phyloP scores from a whole-genome alignment of 2,797 vertebrate genomes.

The Cottoperca gobio region DNA sequence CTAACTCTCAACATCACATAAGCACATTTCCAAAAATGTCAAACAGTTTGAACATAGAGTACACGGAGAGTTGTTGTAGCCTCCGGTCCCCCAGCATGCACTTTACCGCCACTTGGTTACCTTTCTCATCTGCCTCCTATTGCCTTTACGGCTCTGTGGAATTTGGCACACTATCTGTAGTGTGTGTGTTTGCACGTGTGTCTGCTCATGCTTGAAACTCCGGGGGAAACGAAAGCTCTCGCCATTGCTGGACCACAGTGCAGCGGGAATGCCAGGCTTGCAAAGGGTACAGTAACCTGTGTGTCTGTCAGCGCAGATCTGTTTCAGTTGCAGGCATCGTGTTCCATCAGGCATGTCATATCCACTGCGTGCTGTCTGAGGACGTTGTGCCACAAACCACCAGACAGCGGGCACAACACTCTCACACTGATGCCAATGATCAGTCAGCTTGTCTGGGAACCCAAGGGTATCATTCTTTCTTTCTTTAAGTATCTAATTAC shows the following conservation, averaged over 20 bases:
- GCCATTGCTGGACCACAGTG: constrained; percentile 60
- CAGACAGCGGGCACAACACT: constrained; percentile 53
- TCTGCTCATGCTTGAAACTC: constrained; percentile 64
- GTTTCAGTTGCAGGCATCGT: constrained; percentile 66
- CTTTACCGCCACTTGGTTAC: constrained; percentile 62
- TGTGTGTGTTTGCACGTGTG: constrained; percentile 65
- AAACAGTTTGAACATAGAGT: neutral
- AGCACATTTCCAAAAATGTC: neutral
- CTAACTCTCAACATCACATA: neutral
- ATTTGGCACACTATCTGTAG: constrained; percentile 67
- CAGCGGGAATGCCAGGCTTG: constrained; percentile 71
- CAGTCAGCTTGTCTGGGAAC: constrained; percentile 54
- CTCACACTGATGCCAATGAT: constrained; percentile 56
- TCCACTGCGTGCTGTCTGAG: constrained; percentile 56
- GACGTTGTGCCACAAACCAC: constrained; percentile 61
- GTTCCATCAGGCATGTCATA: constrained; percentile 61
- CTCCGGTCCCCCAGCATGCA: constrained; percentile 22
- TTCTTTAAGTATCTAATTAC: constrained; percentile 49
- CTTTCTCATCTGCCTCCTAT: constrained; percentile 73
- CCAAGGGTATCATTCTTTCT: constrained; percentile 22
- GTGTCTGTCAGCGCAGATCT: constrained; percentile 73
- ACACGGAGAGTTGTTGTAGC: constrained; percentile 26
- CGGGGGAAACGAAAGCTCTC: constrained; percentile 58
- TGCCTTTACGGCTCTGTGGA: constrained; percentile 72
- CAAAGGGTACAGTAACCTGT: constrained; percentile 72